Conservation (phyloP, 2,888 invertebrate species). For the Ophion obscuratus region DNA sequence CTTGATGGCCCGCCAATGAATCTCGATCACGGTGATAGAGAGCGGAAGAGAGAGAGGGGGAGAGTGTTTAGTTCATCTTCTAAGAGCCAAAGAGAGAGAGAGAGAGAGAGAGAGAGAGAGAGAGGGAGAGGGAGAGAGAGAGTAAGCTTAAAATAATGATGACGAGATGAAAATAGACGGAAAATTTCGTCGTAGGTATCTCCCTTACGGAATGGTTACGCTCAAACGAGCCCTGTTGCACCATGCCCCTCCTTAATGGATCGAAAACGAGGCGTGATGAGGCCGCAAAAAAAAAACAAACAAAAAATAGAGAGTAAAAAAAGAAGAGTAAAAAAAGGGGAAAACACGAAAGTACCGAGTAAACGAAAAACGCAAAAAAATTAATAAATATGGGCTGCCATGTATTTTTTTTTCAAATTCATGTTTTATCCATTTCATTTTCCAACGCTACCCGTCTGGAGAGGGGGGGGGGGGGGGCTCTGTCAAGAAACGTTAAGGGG, state of each 20-base stretch:
- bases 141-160: conserved; percentile 1
- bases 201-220: not conserved
- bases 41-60: too few relatives aligned
- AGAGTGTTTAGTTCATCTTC: too few relatives aligned
- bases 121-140: not conserved
- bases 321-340: not conserved
- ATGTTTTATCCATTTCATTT: too few relatives aligned
- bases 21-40: not conserved
- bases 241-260: conserved; percentile 2
- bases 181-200: not conserved
- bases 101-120: too few relatives aligned
- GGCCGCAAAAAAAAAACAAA: not conserved
- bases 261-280: not conserved
- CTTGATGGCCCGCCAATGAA: conserved; percentile 30
- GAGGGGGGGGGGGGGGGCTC: too few relatives aligned
- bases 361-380: too few relatives aligned
- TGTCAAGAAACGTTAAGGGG: too few relatives aligned
- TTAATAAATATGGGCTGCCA: too few relatives aligned
- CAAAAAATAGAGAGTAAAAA: not conserved
- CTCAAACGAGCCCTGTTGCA: conserved; percentile 20
- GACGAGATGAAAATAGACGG: conserved; percentile 38
- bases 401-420: too few relatives aligned
- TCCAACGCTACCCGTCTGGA: too few relatives aligned
- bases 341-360: conserved; percentile 18
- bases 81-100: too few relatives aligned